Percentiles rank a stretch among this genome's conserved stretches.
Conservation (phyloP, 2,888 invertebrate species). For the Hofmannophila pseudospretella region DNA sequence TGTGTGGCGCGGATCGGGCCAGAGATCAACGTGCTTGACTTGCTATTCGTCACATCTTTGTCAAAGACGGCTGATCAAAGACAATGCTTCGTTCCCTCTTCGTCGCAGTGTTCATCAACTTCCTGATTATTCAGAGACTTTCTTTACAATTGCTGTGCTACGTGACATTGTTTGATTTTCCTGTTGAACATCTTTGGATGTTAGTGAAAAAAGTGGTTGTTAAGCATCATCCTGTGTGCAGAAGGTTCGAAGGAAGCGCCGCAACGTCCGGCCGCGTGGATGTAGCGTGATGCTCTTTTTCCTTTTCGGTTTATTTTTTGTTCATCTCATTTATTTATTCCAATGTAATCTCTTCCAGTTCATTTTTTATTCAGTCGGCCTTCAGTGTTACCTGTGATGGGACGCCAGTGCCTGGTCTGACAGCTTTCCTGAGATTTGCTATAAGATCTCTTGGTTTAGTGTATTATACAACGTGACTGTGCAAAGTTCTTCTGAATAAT, state of each 20-base stretch:
- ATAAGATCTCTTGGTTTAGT: slow-evolving; percentile 15
- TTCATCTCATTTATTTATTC: slow-evolving; percentile 79
- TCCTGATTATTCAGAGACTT: slow-evolving; percentile 2
- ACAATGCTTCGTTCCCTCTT: slow-evolving; percentile 22
- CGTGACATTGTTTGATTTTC: background rate
- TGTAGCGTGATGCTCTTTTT: slow-evolving; percentile 74
- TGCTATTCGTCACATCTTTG: slow-evolving; percentile 40
- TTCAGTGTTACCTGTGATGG: slow-evolving; percentile 75
- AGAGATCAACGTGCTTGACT: slow-evolving; percentile 40
- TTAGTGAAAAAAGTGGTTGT: background rate
- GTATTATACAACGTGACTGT: background rate
- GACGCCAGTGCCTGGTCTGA: slow-evolving; percentile 52
- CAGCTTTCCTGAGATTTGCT: slow-evolving; percentile 36
- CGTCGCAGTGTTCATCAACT: slow-evolving; percentile 12
- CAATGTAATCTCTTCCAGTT: slow-evolving; percentile 78
- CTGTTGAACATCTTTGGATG: slow-evolving; percentile 18
- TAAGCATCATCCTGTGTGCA: slow-evolving; percentile 55
- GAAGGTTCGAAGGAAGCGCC: slow-evolving; percentile 73
- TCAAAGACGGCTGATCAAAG: slow-evolving; percentile 18
- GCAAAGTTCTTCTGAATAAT: background rate
- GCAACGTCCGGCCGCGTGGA: slow-evolving; percentile 77
- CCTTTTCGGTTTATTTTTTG: slow-evolving; percentile 72
- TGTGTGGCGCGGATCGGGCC: slow-evolving; percentile 31
- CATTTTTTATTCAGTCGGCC: slow-evolving; percentile 78
- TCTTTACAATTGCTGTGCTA: background rate